Conservation (phyloP, 1,140 invertebrate genomes). For the Belonocnema kinseyi region DNA sequence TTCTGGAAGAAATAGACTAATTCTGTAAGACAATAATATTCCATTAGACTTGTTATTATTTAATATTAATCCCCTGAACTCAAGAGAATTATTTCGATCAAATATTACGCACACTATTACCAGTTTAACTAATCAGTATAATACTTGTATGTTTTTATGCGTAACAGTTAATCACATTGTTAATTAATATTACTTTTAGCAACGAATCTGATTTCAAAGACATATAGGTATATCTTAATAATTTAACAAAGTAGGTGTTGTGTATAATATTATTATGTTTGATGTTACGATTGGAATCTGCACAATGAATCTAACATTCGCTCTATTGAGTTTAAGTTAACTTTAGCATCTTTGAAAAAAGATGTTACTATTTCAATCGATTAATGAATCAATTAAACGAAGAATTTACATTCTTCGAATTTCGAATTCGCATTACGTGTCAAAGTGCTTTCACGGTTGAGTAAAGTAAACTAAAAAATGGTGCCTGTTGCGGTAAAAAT, state of each 20-base stretch:
- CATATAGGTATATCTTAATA: neutral
- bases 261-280: neutral
- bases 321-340: neutral
- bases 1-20: neutral
- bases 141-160: no score
- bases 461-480: constrained; percentile 3
- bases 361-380: neutral
- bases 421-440: neutral
- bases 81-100: neutral
- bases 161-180: no score
- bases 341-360: neutral
- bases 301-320: neutral
- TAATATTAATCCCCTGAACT: neutral
- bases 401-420: neutral
- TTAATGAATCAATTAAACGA: neutral
- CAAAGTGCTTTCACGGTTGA: neutral
- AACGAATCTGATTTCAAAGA: neutral
- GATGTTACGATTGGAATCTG: neutral
- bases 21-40: constrained; percentile 24
- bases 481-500: neutral
- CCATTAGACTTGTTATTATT: constrained; percentile 15
- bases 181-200: no score
- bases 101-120: neutral
- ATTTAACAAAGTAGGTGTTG: constrained; percentile 6
- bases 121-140: no score